Percentiles rank a stretch among this genome's conserved stretches.
phyloP scores from a whole-genome alignment of 2,113 vertebrate species.

The Nematolebias whitei region DNA sequence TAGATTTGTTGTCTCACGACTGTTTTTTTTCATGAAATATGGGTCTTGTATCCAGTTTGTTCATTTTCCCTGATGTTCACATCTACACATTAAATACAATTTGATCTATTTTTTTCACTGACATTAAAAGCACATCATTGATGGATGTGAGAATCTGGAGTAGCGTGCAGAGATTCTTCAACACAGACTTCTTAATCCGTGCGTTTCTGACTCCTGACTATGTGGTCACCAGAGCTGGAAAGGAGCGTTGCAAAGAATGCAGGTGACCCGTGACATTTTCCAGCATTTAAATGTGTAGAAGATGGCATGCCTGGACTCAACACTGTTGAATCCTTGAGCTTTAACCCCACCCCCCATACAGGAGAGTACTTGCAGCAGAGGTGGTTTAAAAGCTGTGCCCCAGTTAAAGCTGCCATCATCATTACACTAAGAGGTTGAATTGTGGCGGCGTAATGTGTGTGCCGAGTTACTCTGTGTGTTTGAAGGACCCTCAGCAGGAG shows the following conservation, averaged over 20 bases:
- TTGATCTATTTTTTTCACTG: slow-evolving; percentile 66
- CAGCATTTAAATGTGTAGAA: slow-evolving; percentile 60
- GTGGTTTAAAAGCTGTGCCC: slow-evolving; percentile 76
- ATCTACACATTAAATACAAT: slow-evolving; percentile 55
- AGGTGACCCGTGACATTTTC: slow-evolving; percentile 71
- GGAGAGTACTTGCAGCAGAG: slow-evolving; percentile 64
- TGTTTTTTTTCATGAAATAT: neutral
- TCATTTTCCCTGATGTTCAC: neutral
- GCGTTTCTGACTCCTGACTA: slow-evolving; percentile 65
- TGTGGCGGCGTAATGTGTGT: slow-evolving; percentile 87
- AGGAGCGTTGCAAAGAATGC: slow-evolving; percentile 26
- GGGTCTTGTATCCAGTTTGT: neutral
- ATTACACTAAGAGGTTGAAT: slow-evolving; percentile 79
- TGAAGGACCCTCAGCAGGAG: slow-evolving; percentile 93
- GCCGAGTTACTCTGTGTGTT: slow-evolving; percentile 92
- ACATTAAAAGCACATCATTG: slow-evolving; percentile 58
- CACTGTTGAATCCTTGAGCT: slow-evolving; percentile 35
- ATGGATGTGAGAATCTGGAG: slow-evolving; percentile 66
- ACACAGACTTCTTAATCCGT: slow-evolving; percentile 77
- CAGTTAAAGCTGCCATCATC: slow-evolving; percentile 83
- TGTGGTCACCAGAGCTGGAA: slow-evolving; percentile 67
- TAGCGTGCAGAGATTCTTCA: slow-evolving; percentile 52
- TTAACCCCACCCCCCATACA: slow-evolving; percentile 25
- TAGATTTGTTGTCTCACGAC: neutral
- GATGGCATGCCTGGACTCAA: slow-evolving; percentile 70